These are phyloP conservation scores for Trisateles emortualis DNA, from an alignment of 2,888 invertebrate species.

Conservation along the genomic window DNA sequence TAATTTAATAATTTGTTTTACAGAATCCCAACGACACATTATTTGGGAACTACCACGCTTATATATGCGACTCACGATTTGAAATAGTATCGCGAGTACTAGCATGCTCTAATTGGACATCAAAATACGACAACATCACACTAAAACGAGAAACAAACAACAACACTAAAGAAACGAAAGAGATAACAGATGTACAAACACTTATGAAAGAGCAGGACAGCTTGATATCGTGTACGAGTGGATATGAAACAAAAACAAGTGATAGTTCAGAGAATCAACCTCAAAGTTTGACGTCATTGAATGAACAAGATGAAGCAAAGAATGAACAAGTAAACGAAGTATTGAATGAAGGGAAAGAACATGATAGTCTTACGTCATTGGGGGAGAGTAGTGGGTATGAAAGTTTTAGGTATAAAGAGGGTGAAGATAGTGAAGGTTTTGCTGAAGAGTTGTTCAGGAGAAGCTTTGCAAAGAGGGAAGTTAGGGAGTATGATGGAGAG, in stretches of 20 bases:
- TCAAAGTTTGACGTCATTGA: conserved; percentile 44
- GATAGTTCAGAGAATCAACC: conserved; percentile 64
- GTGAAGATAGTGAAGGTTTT: conserved; percentile 81
- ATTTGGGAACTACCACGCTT: conserved; percentile 94
- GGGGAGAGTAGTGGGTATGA: conserved; percentile 91
- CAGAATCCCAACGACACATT: conserved; percentile 89
- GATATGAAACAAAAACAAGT: conserved; percentile 70
- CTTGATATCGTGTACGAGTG: conserved; percentile 78
- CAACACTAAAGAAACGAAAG: conserved; percentile 71
- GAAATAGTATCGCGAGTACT: conserved; percentile 91
- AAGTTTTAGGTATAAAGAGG: conserved; percentile 89
- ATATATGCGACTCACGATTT: conserved; percentile 94
- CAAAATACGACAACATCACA: conserved; percentile 90
- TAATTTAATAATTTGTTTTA: conserved; percentile 21
- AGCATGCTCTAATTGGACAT: conserved; percentile 93
- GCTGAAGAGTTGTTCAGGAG: conserved; percentile 79
- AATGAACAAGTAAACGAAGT: conserved; percentile 49
- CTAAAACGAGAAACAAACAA: conserved; percentile 76
- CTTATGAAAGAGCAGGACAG: conserved; percentile 75
- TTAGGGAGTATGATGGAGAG: conserved; percentile 65
- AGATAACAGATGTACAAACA: conserved; percentile 57
- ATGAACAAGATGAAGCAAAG: conserved; percentile 31
- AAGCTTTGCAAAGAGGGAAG: conserved; percentile 71
- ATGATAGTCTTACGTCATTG: conserved; percentile 82
- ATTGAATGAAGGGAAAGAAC: conserved; percentile 65